These are phyloP conservation scores for Xestia c-nigrum DNA, from an alignment of 2,888 invertebrate genomes.

Conservation along the genomic window DNA sequence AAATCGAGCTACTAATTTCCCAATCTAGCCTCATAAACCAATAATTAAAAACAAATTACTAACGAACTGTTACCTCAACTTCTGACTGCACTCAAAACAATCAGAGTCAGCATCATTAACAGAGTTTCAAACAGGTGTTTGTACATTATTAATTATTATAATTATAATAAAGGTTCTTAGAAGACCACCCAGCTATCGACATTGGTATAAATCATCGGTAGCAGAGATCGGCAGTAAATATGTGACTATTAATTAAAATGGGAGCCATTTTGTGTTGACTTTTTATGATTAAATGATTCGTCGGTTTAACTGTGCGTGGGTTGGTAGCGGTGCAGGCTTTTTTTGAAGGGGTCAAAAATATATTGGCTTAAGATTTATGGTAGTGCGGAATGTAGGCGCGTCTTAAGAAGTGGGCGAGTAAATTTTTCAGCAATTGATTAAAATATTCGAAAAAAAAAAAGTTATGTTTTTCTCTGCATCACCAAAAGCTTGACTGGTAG, in stretches of 20 bases:
- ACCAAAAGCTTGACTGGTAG: background rate
- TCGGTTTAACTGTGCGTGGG: conserved; percentile 50
- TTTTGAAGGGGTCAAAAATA: background rate
- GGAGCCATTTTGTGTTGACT: conserved; percentile 48
- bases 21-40: conserved; percentile 11
- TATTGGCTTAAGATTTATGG: conserved; percentile 4
- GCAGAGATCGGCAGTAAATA: conserved; percentile 55
- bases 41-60: conserved; percentile 36
- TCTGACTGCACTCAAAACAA: conserved; percentile 40
- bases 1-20: conserved; percentile 1
- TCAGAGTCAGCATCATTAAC: conserved; percentile 54
- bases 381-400: background rate
- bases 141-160: conserved; percentile 66
- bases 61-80: conserved; percentile 23
- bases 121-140: conserved; percentile 66
- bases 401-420: background rate
- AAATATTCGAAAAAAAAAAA: too few relatives aligned
- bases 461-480: background rate
- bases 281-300: conserved; percentile 53
- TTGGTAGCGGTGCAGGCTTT: background rate
- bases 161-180: conserved; percentile 56
- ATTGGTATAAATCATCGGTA: conserved; percentile 65
- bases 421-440: background rate
- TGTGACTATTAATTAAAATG: conserved; percentile 63
- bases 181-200: conserved; percentile 65